Percentiles rank a stretch among this genome's conserved stretches.
These are phyloP conservation scores for Pagetopsis macropterus DNA, from an alignment of 2,797 vertebrate genomes.

Conservation along the genomic window DNA sequence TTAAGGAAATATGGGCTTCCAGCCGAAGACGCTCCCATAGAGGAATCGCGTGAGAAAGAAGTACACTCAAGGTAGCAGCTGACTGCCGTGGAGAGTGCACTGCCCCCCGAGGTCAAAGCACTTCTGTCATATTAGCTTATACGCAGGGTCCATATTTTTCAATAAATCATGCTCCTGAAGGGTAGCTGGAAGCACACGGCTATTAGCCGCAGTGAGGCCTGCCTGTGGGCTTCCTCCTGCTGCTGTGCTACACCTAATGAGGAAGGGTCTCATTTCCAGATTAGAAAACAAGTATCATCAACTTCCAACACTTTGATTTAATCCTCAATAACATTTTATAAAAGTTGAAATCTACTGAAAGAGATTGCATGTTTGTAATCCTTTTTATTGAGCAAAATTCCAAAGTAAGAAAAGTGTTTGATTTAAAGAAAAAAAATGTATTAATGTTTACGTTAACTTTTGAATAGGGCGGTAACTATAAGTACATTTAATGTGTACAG, in stretches of 20 bases:
- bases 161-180: conserved; percentile 77
- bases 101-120: conserved; percentile 75
- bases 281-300: not conserved
- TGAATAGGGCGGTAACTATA: no score
- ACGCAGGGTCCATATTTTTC: conserved; percentile 69
- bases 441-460: no score
- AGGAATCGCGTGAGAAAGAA: conserved; percentile 75
- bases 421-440: no score
- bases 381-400: not conserved
- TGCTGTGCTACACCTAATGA: conserved; percentile 29
- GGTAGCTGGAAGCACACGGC: conserved; percentile 36
- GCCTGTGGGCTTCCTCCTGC: conserved; percentile 5
- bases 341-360: not conserved
- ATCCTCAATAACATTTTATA: no score
- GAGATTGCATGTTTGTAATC: no score
- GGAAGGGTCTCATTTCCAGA: not conserved
- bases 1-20: conserved; percentile 13
- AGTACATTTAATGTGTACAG: no score
- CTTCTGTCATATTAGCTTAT: conserved; percentile 79
- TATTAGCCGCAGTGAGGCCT: conserved; percentile 27
- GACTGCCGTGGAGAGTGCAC: conserved; percentile 52
- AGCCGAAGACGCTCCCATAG: conserved; percentile 8
- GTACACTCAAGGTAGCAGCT: conserved; percentile 53
- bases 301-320: not conserved
- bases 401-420: not conserved